Evolutionary conservation across 2,888 invertebrate genomes (phyloP).

Genomic region (Mythimna pallens): DNA sequence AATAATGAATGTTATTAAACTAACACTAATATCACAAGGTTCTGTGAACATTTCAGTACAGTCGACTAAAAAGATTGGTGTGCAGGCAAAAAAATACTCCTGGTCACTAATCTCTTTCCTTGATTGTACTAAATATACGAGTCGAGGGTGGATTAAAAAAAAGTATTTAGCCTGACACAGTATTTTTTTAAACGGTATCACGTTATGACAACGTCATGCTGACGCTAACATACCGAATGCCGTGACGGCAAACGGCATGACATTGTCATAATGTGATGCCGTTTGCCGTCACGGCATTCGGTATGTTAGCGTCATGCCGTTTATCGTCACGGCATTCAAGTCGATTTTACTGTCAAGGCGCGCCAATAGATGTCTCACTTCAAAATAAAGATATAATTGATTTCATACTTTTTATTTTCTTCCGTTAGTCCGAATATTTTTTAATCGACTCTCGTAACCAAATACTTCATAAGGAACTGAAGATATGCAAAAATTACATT

Average conservation of each 20-base stretch:
- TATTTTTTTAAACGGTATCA: no score
- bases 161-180: no score
- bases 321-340: no score
- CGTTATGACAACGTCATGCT: no score
- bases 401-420: neutral
- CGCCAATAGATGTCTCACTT: no score
- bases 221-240: no score
- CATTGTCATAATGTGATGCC: no score
- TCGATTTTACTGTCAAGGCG: no score
- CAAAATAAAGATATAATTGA: no score
- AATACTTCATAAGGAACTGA: constrained; percentile 13
- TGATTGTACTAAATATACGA: constrained; percentile 1
- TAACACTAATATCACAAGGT: constrained; percentile 57
- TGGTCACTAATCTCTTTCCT: neutral
- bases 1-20: constrained; percentile 15
- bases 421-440: neutral
- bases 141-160: neutral
- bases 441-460: neutral
- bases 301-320: no score
- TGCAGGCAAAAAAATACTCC: neutral
- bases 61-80: constrained; percentile 7
- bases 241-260: no score
- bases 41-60: constrained; percentile 50
- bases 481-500: neutral
- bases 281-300: no score